phyloP scores from a whole-genome alignment of 2,113 vertebrate species.

The Phyllostomus discolor region DNA sequence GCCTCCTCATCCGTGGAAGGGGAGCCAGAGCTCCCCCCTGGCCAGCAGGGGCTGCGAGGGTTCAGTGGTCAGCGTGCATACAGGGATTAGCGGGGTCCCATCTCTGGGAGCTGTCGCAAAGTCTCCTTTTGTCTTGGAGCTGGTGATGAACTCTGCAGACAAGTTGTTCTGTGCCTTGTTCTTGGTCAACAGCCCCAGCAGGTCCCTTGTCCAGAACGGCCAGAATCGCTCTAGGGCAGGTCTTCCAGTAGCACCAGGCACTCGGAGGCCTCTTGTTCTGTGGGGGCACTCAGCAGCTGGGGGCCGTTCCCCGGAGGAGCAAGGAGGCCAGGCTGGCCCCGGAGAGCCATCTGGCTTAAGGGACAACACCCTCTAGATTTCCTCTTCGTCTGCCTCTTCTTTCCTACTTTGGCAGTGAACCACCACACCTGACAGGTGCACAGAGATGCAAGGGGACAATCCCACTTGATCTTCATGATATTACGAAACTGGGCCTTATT shows the following conservation, averaged over 20 bases:
- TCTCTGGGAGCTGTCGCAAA: background rate
- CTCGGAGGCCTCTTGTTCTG: background rate
- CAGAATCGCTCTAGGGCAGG: background rate
- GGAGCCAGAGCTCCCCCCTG: background rate
- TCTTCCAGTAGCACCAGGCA: background rate
- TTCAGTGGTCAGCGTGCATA: background rate
- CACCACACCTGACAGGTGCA: background rate
- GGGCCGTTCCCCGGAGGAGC: background rate
- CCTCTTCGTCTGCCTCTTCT: background rate
- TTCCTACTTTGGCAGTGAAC: background rate
- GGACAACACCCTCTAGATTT: background rate
- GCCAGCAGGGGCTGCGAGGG: fast-evolving
- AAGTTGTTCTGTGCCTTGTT: background rate
- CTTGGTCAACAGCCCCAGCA: background rate
- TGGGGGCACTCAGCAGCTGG: background rate
- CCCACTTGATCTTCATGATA: background rate
- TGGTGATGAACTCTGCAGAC: background rate
- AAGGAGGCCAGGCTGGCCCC: background rate
- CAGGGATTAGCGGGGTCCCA: background rate
- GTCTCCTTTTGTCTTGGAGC: background rate
- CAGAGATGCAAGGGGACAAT: background rate
- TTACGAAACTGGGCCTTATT: background rate
- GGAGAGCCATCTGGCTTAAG: background rate
- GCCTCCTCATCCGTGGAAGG: background rate
- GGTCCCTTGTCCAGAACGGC: background rate